These are phyloP conservation scores for Pardosa pseudoannulata DNA, from an alignment of 2,888 invertebrate species.

Conservation along the genomic window DNA sequence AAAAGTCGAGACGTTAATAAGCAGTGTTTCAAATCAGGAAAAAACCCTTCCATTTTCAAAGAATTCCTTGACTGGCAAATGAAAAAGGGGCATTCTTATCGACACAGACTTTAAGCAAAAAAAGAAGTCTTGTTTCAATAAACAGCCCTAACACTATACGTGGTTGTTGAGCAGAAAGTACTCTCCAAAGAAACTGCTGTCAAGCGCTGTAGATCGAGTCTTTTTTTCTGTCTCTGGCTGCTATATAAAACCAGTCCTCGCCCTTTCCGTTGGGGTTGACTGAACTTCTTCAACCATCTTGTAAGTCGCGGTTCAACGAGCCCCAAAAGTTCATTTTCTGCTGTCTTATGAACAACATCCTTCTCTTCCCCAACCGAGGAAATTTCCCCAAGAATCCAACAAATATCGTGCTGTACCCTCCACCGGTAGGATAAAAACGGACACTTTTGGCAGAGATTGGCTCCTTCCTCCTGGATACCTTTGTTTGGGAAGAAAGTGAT, in stretches of 20 bases:
- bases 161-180: too few species aligned
- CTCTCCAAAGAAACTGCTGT: too few species aligned
- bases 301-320: not conserved
- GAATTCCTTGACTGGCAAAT: too few species aligned
- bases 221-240: not conserved
- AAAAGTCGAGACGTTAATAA: too few species aligned
- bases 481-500: slow-evolving; percentile 10
- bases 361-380: not conserved
- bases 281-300: not conserved
- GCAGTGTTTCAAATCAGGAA: too few species aligned
- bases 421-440: not conserved
- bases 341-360: slow-evolving; percentile 21
- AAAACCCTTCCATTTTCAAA: too few species aligned
- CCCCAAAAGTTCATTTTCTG: slow-evolving; percentile 19
- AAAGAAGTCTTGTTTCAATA: too few species aligned
- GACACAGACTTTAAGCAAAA: too few species aligned
- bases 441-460: not conserved
- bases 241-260: not conserved
- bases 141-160: too few species aligned
- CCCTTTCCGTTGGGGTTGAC: not conserved
- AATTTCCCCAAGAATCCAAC: not conserved
- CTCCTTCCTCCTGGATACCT: slow-evolving; percentile 15
- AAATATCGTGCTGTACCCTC: not conserved
- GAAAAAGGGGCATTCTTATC: too few species aligned
- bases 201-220: too few species aligned